Evolutionary conservation across 2,797 vertebrate genomes (phyloP), one percentile per base, ranked within the genome.

Genomic region (Muscicapa striata): DNA sequence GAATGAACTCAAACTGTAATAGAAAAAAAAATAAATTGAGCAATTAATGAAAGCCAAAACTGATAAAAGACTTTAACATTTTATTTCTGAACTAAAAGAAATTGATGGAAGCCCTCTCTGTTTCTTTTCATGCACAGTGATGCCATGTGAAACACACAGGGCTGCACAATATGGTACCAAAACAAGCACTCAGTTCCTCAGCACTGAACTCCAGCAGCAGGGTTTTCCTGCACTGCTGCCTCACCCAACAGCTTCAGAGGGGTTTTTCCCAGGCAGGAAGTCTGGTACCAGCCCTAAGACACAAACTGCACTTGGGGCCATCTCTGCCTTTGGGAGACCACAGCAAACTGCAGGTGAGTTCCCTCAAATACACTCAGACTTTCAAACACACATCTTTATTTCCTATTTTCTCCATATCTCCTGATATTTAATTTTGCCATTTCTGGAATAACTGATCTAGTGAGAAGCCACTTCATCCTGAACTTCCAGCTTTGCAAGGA

Each of bases 1-100:
- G 59, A 93, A 94, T 20, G 59, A 95, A 93, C 59, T 94, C 86
- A 89, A 96, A 79, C 98, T 98, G 97, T 70, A 96, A 88, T 5
- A 32, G 48, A 76, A 82, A 90, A 89, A 89, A n/a, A 9, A 48
- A 92, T 17, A 64, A 75, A 70, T 14, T 67, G 40, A 84, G 57
- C 27, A 51, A 86, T 52, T 76, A 15, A n/a, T 27, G 8, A 90
- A 73, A 84, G 8, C 8, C 5, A 27, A 54, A 82, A 45, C 29
- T 48, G 13, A 48, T 18, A 38, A 24, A 49, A 55, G 13, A 64
- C 3, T 68, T 81, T 6, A 1, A 2, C 15, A 6, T 59, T 89
- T 89, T 89, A 41, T 45, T 72, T 74, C 17, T 75, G 36, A 62
- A 51, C 54, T 40, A 45, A 41, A 27, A 18, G 2, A 48, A 57